Evolutionary conservation across 2,113 vertebrate species (phyloP).

Genomic region (Oryzias curvinotus): DNA sequence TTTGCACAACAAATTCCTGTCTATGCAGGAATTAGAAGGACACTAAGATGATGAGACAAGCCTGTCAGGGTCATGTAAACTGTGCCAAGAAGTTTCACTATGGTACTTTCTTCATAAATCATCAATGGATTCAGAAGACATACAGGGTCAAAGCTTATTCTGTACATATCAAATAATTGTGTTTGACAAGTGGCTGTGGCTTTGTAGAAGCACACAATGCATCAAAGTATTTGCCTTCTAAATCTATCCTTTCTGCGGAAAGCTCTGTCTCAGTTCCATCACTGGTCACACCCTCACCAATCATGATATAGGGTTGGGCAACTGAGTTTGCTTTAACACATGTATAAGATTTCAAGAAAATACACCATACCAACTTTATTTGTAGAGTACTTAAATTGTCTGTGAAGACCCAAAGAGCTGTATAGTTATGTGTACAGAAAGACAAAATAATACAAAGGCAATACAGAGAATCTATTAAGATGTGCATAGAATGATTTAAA

Average conservation of each 20-base stretch:
- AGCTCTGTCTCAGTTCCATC: slow-evolving; percentile 68
- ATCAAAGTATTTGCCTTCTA: slow-evolving; percentile 69
- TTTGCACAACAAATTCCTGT: slow-evolving; percentile 31
- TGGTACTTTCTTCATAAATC: slow-evolving; percentile 64
- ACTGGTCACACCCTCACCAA: slow-evolving; percentile 69
- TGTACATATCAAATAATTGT: slow-evolving; percentile 64
- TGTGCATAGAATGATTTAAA: too few species aligned
- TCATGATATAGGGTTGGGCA: slow-evolving; percentile 64
- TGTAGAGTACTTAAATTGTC: too few species aligned
- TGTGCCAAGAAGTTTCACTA: slow-evolving; percentile 49
- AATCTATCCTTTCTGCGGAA: slow-evolving; percentile 73
- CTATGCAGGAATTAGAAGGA: slow-evolving; percentile 52
- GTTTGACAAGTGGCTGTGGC: slow-evolving; percentile 73
- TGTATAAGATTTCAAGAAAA: slow-evolving; percentile 67
- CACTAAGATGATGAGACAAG: slow-evolving; percentile 61
- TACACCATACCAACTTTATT: slow-evolving; percentile 26
- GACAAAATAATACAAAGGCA: too few species aligned
- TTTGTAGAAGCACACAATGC: slow-evolving; percentile 68
- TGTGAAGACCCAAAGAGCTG: too few species aligned
- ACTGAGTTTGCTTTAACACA: slow-evolving; percentile 65
- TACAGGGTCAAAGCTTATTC: slow-evolving; percentile 63
- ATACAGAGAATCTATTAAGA: too few species aligned
- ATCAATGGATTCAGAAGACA: slow-evolving; percentile 59
- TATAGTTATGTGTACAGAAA: too few species aligned
- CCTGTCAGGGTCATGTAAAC: slow-evolving; percentile 45